These are phyloP conservation scores for Terebella lapidaria DNA, from an alignment of 2,888 invertebrate genomes.

Conservation along the genomic window DNA sequence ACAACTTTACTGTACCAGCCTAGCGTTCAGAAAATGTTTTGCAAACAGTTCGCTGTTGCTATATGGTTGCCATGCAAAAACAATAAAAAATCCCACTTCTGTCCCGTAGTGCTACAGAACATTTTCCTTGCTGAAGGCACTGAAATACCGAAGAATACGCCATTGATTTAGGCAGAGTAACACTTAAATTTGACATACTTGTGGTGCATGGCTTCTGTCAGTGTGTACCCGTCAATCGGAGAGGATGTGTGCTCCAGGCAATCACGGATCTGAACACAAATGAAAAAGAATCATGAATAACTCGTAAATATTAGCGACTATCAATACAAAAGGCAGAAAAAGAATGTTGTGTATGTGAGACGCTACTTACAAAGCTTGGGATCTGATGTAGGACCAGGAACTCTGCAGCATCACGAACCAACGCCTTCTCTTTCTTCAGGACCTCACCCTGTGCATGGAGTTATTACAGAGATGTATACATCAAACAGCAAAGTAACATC, in stretches of 20 bases:
- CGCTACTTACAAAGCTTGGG: constrained; percentile 83
- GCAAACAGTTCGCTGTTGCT: no score
- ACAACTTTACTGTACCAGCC: no score
- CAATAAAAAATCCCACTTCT: no score
- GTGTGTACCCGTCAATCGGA: constrained; percentile 89
- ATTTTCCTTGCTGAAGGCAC: no score
- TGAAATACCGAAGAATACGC: no score
- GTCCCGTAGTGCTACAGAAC: no score
- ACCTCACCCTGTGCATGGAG: constrained; percentile 54
- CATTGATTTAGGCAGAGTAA: no score
- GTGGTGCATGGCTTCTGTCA: constrained; percentile 89
- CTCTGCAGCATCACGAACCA: constrained; percentile 92
- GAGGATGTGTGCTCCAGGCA: constrained; percentile 80
- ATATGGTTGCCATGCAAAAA: no score
- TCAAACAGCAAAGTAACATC: background rate
- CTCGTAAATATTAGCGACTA: background rate
- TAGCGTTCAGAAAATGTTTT: no score
- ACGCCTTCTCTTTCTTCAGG: constrained; percentile 76
- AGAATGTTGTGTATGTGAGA: no score
- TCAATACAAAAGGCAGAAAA: background rate
- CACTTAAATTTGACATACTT: constrained; percentile 49
- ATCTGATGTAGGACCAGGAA: constrained; percentile 90
- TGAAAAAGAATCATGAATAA: background rate
- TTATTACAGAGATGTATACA: background rate
- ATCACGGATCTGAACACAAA: constrained; percentile 66